Evolutionary conservation across 2,888 invertebrate species (phyloP), one percentile per base, ranked within the genome.

Genomic region (Melanotus villosus): DNA sequence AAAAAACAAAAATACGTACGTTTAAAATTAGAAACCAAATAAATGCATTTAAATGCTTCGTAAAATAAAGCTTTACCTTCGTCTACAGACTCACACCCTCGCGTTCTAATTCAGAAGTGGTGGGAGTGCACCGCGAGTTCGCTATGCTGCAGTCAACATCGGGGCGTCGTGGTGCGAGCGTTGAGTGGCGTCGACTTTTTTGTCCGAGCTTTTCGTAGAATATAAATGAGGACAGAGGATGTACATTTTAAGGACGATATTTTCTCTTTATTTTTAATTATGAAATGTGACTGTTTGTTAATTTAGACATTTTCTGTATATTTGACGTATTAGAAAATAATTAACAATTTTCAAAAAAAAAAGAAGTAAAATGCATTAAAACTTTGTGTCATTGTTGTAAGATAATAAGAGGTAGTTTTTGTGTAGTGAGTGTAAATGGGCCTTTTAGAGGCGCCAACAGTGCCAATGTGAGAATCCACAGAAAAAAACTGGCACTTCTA

Each of bases 141-240:
- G 30, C 52, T 66, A 57, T 60, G 50, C 66, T 66, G 66, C 66
- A 66, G 66, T 66, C 66, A 60, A 60, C 66, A 52, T 34, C 47
- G 66, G 58, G 66, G 60, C 58, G 58, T 66, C 66, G 66, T 38
- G 66, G 52, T 57, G 65, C 45, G 41, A 65, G 56, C 38, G 52
- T 56, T 41, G 64, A 52, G 47, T 63, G 63, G 52, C 60, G 60
- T 34, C 62, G 30, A 38, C 50, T 62, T 52, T 36, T 36, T 36
- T 18, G 41, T 32, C 32, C 10, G 21, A 26, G 30, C 62, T 62
- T 47, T n/a, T 60, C 62, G 62, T 62, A 21, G 62, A 62, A 50
- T 62, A 32, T 50, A 26, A 62, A 62, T 50, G 50, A 62, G 26
- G 50, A 62, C 50, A 34, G 21, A 50, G 34, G 32, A 32, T 32